Evolutionary conservation across 2,888 invertebrate genomes (phyloP).

Genomic region (Leptura quadrifasciata): DNA sequence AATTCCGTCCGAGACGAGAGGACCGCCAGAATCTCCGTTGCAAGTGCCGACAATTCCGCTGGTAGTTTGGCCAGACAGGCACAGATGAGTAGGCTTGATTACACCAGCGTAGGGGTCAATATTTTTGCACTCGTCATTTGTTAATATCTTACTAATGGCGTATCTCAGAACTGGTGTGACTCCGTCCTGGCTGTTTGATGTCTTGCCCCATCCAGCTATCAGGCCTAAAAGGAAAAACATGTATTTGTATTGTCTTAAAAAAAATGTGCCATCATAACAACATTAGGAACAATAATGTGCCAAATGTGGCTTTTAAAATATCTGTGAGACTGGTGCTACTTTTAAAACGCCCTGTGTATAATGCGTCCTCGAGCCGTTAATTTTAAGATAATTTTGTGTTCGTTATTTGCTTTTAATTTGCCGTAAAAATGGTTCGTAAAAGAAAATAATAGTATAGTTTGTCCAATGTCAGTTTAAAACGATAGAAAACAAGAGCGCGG

Average conservation of each 20-base stretch:
- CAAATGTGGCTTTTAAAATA: no score
- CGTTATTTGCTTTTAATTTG: no score
- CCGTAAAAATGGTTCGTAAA: no score
- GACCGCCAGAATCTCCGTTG: constrained; percentile 59
- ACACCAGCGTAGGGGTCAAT: constrained; percentile 36
- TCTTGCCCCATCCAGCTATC: constrained; percentile 44
- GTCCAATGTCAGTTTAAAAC: no score
- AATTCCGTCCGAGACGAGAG: constrained; percentile 49
- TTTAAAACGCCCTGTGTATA: no score
- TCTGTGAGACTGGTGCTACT: no score
- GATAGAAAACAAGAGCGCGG: no score
- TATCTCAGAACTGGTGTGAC: constrained; percentile 46
- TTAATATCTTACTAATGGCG: constrained; percentile 44
- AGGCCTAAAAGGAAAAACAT: constrained; percentile 41
- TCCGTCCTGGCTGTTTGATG: constrained; percentile 37
- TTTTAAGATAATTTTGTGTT: no score
- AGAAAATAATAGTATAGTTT: no score
- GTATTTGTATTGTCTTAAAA: neutral
- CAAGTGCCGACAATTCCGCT: constrained; percentile 50
- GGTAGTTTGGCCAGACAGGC: constrained; percentile 37
- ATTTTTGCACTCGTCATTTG: constrained; percentile 49
- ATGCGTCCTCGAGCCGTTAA: no score
- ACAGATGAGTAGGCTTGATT: constrained; percentile 50
- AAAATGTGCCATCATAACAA: no score
- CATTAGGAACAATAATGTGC: no score